Evolutionary conservation across 2,888 invertebrate genomes (phyloP), one percentile per base, ranked within the genome.

Genomic region (Lycocerus yunnanus): DNA sequence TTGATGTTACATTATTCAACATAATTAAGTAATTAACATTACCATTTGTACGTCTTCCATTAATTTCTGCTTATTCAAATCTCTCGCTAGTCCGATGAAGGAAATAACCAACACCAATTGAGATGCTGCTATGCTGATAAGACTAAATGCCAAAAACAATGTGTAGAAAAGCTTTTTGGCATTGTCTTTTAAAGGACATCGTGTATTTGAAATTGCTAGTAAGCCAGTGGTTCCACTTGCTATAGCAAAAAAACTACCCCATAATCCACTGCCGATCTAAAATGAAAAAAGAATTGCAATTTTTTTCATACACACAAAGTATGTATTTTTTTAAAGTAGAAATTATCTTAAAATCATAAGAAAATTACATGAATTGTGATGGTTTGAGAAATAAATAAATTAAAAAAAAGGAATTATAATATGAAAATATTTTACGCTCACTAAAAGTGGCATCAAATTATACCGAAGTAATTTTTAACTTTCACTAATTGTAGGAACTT

Each of bases 211-310:
- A 66, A 90, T 89, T 77, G 92, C 91, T 9, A 92, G 87, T 68
- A 92, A 89, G 4, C 92, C 93, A 5, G 91, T 87, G 0, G 88
- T 87, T 1, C 92, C 92, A 0, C 92, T 89, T 6, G 90, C 89
- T 14, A 92, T 89, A 10, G 92, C 90, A 59, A 91, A 87, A 76
- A 91, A 89, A 15, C 93, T 92, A 65, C 92, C 91, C 93, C 93
- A 93, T 71, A 92, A 87, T 3, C 92, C 92, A 1, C 91, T 92
- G 16, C 92, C 92, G 73, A 85, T 79, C 86, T 87, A 80, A 58
- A 84, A 85, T 13, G 58, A 74, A 79, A 78, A n/a, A 66, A 75
- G 21, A 43, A 43, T n/a, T 43, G n/a, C 0, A 27, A n/a, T n/a
- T n/a, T n/a, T n/a, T n/a, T n/a, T n/a, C n/a, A n/a, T n/a, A n/a